Evolutionary conservation across 2,113 vertebrate genomes (phyloP).

Genomic region (Nothoprocta perdicaria): DNA sequence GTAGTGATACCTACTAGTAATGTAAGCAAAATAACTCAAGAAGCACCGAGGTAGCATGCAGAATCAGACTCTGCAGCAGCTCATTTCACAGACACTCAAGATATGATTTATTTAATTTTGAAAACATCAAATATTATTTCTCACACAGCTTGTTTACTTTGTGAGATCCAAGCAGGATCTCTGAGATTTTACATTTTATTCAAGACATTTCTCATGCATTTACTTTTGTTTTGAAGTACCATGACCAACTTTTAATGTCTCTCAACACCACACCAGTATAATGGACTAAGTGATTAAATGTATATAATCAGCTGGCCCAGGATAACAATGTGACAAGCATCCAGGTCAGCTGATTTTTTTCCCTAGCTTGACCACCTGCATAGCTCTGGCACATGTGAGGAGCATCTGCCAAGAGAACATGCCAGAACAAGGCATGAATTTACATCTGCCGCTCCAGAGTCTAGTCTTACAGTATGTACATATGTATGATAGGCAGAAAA

Average conservation of each 20-base stretch:
- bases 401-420: neutral
- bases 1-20: neutral
- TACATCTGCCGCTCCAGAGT: neutral
- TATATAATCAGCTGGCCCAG: too few species aligned
- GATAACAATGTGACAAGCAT: too few species aligned
- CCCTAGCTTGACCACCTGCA: neutral
- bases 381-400: neutral
- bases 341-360: accelerated
- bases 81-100: neutral
- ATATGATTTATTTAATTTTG: neutral
- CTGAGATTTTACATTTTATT: neutral
- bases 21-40: neutral
- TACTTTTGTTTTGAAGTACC: neutral
- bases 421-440: neutral
- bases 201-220: neutral
- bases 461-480: neutral
- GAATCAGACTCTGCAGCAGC: neutral
- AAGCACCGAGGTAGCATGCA: neutral
- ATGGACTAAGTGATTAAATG: too few species aligned
- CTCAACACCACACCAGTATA: too few species aligned
- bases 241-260: too few species aligned
- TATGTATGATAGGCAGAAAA: neutral
- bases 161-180: neutral
- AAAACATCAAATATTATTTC: neutral
- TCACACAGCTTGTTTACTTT: neutral